phyloP scores from a whole-genome alignment of 2,797 vertebrate genomes.

The Margarornis squamiger region DNA sequence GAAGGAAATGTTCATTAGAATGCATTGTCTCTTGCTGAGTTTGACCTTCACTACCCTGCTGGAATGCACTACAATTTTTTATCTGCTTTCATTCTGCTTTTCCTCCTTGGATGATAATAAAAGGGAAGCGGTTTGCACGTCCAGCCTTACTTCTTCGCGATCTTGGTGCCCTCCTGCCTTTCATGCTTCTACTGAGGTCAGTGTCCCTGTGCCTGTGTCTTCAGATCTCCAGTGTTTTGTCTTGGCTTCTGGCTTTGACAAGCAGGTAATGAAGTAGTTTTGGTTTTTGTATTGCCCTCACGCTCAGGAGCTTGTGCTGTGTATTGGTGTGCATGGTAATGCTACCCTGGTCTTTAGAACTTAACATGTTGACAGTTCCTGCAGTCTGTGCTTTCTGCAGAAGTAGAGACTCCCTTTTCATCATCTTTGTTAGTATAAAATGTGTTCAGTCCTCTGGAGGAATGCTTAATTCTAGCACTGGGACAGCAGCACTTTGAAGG shows the following conservation, averaged over 20 bases:
- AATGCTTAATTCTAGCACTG: not conserved
- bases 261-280: not conserved
- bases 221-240: not conserved
- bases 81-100: not conserved
- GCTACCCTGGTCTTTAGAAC: not conserved
- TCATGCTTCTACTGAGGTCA: not conserved
- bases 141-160: not conserved
- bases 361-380: not conserved
- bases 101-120: not conserved
- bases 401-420: not conserved
- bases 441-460: not conserved
- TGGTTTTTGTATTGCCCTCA: not conserved
- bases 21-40: constrained; percentile 38
- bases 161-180: not conserved
- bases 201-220: not conserved
- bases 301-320: not conserved
- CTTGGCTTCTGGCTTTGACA: not conserved
- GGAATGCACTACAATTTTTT: not conserved
- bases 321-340: constrained; percentile 4
- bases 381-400: not conserved
- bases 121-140: not conserved
- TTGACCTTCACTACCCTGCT: constrained; percentile 47
- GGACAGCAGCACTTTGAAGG: not conserved
- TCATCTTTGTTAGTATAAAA: not conserved
- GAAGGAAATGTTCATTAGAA: constrained; percentile 44